Conservation (phyloP, 64 coral and sea anemone species). For the Acropora tenuis region DNA sequence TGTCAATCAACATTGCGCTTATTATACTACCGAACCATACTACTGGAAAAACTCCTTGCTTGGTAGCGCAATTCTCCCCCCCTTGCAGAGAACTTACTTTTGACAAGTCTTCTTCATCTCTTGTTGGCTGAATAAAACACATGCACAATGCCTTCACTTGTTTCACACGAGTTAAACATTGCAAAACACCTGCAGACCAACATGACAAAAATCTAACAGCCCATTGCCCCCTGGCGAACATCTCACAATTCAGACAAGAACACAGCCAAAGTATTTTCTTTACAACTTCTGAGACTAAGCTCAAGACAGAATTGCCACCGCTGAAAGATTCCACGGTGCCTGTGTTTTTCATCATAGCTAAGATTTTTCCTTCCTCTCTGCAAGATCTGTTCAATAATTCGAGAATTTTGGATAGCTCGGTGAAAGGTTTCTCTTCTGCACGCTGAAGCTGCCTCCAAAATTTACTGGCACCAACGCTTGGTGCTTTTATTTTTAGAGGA, state of each 20-base stretch:
- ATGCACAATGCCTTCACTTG: constrained; percentile 16
- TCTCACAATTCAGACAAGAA: neutral
- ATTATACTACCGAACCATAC: constrained; percentile 56
- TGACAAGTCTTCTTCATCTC: neutral
- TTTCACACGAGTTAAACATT: neutral
- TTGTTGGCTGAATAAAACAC: neutral
- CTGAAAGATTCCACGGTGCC: neutral
- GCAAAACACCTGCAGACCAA: constrained; percentile 3
- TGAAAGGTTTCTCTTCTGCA: neutral
- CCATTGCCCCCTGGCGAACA: neutral
- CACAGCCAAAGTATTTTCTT: neutral
- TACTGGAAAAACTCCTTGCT: neutral
- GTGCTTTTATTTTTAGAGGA: neutral
- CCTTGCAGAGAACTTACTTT: neutral
- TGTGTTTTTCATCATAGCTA: neutral
- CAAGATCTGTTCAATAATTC: neutral
- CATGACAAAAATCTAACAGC: constrained; percentile 11
- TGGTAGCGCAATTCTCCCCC: neutral
- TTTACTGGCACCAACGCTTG: neutral
- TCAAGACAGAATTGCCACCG: neutral
- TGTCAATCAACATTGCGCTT: constrained; percentile 49
- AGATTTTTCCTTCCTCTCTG: neutral
- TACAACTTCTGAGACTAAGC: neutral
- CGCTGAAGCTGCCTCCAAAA: neutral
- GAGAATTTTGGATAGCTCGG: constrained; percentile 22